Evolutionary conservation across 2,113 vertebrate species (phyloP).

Genomic region (Siniperca chuatsi): DNA sequence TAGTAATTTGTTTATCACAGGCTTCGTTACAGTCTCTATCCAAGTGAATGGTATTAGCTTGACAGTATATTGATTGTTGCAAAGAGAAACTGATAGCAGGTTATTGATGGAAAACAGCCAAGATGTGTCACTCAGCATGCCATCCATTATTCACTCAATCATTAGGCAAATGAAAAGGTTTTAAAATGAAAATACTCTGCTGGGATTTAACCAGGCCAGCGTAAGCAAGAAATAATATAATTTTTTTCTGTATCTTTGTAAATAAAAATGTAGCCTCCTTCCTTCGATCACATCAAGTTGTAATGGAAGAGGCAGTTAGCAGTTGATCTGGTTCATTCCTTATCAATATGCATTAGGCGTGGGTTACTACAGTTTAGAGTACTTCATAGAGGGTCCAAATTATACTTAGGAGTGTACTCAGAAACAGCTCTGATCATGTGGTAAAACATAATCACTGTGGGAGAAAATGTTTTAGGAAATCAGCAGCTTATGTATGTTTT

Average conservation of each 20-base stretch:
- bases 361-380: conserved; percentile 3
- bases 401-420: not conserved
- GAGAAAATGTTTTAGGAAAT: not conserved
- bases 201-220: not conserved
- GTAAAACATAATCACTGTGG: not conserved
- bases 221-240: not conserved
- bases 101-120: conserved; percentile 47
- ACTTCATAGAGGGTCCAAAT: not conserved
- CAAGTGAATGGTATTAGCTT: conserved; percentile 34
- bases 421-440: not conserved
- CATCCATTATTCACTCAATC: conserved; percentile 51
- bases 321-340: not conserved
- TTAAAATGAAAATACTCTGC: conserved; percentile 18
- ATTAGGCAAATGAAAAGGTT: conserved; percentile 39
- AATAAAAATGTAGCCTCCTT: not conserved
- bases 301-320: not conserved
- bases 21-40: conserved; percentile 31
- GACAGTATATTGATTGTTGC: conserved; percentile 48
- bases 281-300: not conserved
- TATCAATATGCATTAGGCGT: not conserved
- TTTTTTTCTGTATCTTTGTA: not conserved
- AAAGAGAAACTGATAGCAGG: conserved; percentile 43
- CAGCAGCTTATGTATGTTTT: not conserved
- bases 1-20: conserved; percentile 46
- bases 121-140: not conserved